Percentiles rank a stretch among this genome's conserved stretches.
phyloP scores from a whole-genome alignment of 1,140 invertebrate species.

The Campoletis sonorensis region DNA sequence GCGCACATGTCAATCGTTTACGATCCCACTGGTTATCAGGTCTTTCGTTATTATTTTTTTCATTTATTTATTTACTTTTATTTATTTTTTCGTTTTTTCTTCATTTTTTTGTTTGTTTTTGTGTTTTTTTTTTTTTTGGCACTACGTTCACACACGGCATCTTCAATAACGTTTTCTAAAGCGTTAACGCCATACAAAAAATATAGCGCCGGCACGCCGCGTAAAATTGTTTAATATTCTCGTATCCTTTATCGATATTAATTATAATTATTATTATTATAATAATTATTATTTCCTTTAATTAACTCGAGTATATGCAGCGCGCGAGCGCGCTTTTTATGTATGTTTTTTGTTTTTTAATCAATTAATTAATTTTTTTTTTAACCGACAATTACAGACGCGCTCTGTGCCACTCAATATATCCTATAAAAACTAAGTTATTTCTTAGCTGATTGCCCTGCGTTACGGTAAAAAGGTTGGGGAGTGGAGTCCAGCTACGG shows the following conservation, averaged over 20 bases:
- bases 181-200: conserved; percentile 55
- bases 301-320: conserved; percentile 43
- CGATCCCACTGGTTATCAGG: conserved; percentile 8
- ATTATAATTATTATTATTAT: no score
- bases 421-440: conserved; percentile 78
- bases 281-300: conserved; percentile 38
- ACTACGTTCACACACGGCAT: conserved; percentile 51
- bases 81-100: conserved; percentile 7
- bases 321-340: conserved; percentile 41
- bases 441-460: conserved; percentile 77
- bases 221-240: conserved; percentile 51
- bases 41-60: no score
- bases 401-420: conserved; percentile 69
- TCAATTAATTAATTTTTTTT: no score
- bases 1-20: conserved; percentile 21
- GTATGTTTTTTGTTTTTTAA: conserved; percentile 47
- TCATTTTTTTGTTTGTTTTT: conserved; percentile 23
- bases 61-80: conserved; percentile 37
- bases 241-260: conserved; percentile 39
- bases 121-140: conserved; percentile 44
- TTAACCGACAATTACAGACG: conserved; percentile 51
- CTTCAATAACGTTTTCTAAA: conserved; percentile 48
- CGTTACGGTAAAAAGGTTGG: conserved; percentile 71
- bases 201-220: conserved; percentile 50
- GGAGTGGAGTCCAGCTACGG: conserved; percentile 49